Evolutionary conservation across 1,140 invertebrate species (phyloP).

Genomic region (Helicoverpa zea): DNA sequence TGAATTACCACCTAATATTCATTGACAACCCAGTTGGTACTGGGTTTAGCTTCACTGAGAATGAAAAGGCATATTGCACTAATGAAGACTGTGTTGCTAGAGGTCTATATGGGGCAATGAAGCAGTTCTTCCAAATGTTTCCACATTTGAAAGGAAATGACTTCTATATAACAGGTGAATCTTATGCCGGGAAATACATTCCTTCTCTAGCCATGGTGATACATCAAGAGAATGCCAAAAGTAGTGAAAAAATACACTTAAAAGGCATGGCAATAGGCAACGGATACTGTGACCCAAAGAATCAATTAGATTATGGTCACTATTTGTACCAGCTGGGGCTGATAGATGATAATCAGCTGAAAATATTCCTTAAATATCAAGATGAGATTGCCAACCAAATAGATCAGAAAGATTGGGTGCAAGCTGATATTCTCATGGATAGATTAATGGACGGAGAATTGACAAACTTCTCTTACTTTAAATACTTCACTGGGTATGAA

Average conservation of each 20-base stretch:
- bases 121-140: slow-evolving; percentile 92
- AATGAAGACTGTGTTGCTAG: slow-evolving; percentile 89
- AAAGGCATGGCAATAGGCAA: slow-evolving; percentile 90
- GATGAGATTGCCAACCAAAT: slow-evolving; percentile 87
- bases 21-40: slow-evolving; percentile 95
- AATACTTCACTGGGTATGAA: slow-evolving; percentile 92
- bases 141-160: slow-evolving; percentile 89
- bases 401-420: slow-evolving; percentile 87
- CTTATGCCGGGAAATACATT: slow-evolving; percentile 95
- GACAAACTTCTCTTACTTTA: slow-evolving; percentile 89
- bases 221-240: slow-evolving; percentile 88
- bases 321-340: slow-evolving; percentile 90
- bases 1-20: slow-evolving; percentile 91
- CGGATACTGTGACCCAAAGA: slow-evolving; percentile 89
- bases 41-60: slow-evolving; percentile 91
- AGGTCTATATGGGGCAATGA: slow-evolving; percentile 88
- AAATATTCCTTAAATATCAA: slow-evolving; percentile 88
- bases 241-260: slow-evolving; percentile 88
- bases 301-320: slow-evolving; percentile 89
- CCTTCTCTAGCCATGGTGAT: slow-evolving; percentile 92
- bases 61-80: slow-evolving; percentile 87
- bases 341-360: slow-evolving; percentile 86
- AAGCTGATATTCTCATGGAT: slow-evolving; percentile 90
- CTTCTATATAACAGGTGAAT: slow-evolving; percentile 94
- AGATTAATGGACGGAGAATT: slow-evolving; percentile 88